These are phyloP conservation scores for Mystacides longicornis DNA, from an alignment of 2,888 invertebrate genomes.

Conservation along the genomic window DNA sequence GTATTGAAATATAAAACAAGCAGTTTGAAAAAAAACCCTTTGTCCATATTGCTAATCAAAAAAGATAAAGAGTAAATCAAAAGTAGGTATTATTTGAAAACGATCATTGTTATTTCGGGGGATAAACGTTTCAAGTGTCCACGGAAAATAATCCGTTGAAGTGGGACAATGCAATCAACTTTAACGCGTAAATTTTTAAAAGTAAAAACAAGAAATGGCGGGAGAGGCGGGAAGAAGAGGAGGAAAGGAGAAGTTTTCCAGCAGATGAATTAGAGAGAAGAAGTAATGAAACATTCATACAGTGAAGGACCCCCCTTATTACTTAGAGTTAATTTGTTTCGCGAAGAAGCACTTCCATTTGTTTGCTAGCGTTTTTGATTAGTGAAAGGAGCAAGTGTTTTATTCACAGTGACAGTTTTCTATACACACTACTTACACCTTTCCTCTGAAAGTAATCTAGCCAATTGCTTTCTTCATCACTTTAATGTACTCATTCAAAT, in stretches of 20 bases:
- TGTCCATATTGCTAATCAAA: no score
- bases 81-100: not conserved
- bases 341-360: conserved; percentile 25
- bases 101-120: not conserved
- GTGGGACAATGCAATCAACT: no score
- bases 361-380: conserved; percentile 24
- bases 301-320: conserved; percentile 25
- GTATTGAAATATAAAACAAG: no score
- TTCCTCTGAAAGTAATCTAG: conserved; percentile 16
- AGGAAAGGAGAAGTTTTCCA: conserved; percentile 23
- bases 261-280: conserved; percentile 25
- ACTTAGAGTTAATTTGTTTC: conserved; percentile 24
- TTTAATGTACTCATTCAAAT: conserved; percentile 15
- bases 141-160: no score
- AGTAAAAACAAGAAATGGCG: not conserved
- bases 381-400: conserved; percentile 17
- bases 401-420: conserved; percentile 12
- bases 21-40: no score
- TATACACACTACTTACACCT: conserved; percentile 9
- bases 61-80: no score
- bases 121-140: no score
- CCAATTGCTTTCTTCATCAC: conserved; percentile 19
- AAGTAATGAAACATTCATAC: conserved; percentile 26
- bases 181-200: not conserved
- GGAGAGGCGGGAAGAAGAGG: not conserved